Evolutionary conservation across 1,140 invertebrate genomes (phyloP).

Genomic region (Drosophila micromelanica): DNA sequence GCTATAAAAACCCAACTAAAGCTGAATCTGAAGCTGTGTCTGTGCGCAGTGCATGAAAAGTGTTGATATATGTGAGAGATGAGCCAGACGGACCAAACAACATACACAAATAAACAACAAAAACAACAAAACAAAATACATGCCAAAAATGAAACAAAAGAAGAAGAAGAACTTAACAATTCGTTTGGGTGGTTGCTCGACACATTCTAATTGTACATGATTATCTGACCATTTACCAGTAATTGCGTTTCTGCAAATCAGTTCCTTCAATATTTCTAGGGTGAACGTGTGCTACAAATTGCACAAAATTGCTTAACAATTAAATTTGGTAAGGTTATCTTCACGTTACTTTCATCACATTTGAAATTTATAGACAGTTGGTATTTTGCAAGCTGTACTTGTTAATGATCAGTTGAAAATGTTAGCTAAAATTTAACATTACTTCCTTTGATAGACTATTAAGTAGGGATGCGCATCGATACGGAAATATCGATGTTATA

Average conservation of each 20-base stretch:
- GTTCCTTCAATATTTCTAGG: constrained; percentile 3
- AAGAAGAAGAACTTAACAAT: constrained; percentile 25
- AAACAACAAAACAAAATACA: background rate
- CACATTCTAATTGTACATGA: constrained; percentile 49
- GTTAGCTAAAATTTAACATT: too few relatives aligned
- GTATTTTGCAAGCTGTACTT: too few relatives aligned
- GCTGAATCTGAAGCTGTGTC: constrained; percentile 31
- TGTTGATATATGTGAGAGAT: constrained; percentile 72
- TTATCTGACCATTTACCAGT: constrained; percentile 43
- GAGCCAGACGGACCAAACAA: constrained; percentile 17
- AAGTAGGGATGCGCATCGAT: too few relatives aligned
- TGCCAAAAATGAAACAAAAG: constrained; percentile 3
- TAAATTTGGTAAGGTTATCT: too few relatives aligned
- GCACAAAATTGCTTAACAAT: background rate
- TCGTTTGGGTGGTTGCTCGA: constrained; percentile 12
- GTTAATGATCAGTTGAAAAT: too few relatives aligned
- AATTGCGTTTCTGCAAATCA: constrained; percentile 25
- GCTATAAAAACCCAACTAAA: constrained; percentile 75
- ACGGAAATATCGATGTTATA: too few relatives aligned
- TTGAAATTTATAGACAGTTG: too few relatives aligned
- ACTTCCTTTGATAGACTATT: too few relatives aligned
- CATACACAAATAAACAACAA: constrained; percentile 4
- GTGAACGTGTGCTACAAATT: background rate
- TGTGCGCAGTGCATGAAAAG: constrained; percentile 57
- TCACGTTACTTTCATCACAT: too few relatives aligned